Conservation (phyloP, 1,140 invertebrate species). For the Asobara japonica region DNA sequence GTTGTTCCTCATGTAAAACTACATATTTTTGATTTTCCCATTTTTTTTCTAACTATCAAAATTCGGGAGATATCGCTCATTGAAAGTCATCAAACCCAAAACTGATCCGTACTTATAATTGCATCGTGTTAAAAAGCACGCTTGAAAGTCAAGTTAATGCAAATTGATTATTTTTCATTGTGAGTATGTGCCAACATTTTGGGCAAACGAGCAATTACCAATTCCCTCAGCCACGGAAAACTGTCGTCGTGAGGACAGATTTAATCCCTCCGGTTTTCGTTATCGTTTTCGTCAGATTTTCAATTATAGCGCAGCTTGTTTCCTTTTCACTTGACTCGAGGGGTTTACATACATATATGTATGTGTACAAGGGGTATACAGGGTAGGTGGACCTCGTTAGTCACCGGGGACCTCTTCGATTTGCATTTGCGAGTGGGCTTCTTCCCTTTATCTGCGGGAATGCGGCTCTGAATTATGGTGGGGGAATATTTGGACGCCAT, state of each 20-base stretch:
- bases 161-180: too few relatives aligned
- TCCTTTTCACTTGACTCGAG: not conserved
- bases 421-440: not conserved
- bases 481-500: too few relatives aligned
- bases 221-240: not conserved
- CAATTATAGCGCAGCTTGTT: not conserved
- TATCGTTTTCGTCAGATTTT: slow-evolving; percentile 12
- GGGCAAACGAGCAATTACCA: not conserved
- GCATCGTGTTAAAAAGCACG: too few relatives aligned
- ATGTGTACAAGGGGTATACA: not conserved
- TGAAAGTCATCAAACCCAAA: too few relatives aligned
- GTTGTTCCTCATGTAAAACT: too few relatives aligned
- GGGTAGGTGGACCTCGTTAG: not conserved
- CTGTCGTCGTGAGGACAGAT: not conserved
- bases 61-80: too few relatives aligned
- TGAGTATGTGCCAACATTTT: too few relatives aligned
- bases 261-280: slow-evolving; percentile 5
- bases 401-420: slow-evolving; percentile 17
- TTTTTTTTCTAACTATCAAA: too few relatives aligned
- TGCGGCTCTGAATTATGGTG: not conserved
- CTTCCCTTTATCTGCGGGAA: not conserved
- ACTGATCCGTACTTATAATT: too few relatives aligned
- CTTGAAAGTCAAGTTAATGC: too few relatives aligned
- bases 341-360: not conserved
- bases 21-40: too few relatives aligned